Evolutionary conservation across 2,888 invertebrate genomes (phyloP), one percentile per base, ranked within the genome.

Genomic region (Blastobasis lacticolella): DNA sequence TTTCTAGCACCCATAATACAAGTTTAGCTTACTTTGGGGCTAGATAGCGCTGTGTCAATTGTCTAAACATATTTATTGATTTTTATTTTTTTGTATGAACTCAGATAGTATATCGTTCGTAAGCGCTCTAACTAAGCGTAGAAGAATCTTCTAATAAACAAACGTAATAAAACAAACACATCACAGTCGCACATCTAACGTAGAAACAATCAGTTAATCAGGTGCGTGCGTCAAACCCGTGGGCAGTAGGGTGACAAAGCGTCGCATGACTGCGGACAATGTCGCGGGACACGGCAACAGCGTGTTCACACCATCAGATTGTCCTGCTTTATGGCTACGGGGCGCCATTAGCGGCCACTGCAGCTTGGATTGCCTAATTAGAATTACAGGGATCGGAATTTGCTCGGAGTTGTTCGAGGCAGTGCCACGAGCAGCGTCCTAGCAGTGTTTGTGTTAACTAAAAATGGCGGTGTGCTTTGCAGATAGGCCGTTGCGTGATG

Each of bases 261-360:
- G 73, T 87, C 72, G 87, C 88, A 84, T 87, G 87, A 83, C 77
- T 64, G 54, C 66, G 66, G 74, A 72, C 82, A 82, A 80, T 83
- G 81, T 77, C 66, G 61, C 23, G 67, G 66, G 76, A 76, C 78
- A 77, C 74, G 71, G 73, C 74, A 78, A 73, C 77, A 75, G 59
- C 74, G 81, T 83, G 85, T 85, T 83, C 86, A 85, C 86, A 85
- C 81, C 79, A 86, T 86, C 87, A 76, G 87, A 87, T 87, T 83
- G 78, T 67, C 69, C 65, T 78, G 75, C 68, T 84, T 82, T 84
- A 84, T 81, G 75, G 83, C 76, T 23, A 23, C 73, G 72, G 72
- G 63, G 71, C 65, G 70, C 81, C 85, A 86, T 86, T 87, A 86
- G 82, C 73, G 71, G 67, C 67, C 69, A 66, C 74, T 68, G 69